Evolutionary conservation across 2,113 vertebrate genomes (phyloP).

Genomic region (Albula goreensis): DNA sequence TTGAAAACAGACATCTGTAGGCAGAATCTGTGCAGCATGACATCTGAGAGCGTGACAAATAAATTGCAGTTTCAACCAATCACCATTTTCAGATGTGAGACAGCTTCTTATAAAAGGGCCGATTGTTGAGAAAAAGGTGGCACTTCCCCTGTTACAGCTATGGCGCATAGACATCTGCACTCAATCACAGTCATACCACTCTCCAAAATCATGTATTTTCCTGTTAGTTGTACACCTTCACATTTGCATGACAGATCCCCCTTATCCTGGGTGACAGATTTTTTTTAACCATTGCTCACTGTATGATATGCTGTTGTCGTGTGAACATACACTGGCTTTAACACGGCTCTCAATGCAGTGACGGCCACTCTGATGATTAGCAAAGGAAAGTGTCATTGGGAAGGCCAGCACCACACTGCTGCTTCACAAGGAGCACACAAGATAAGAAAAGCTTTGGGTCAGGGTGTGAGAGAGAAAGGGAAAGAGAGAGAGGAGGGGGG

Average conservation of each 20-base stretch:
- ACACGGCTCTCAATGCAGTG: background rate
- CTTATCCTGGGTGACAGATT: constrained; percentile 30
- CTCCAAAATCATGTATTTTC: constrained; percentile 14
- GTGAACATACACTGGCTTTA: constrained; percentile 13
- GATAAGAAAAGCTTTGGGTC: background rate
- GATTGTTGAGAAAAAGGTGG: background rate
- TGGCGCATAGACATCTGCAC: background rate
- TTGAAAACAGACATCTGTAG: too few species aligned
- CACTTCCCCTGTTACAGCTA: too few species aligned
- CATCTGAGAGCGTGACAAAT: background rate
- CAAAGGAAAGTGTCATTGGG: constrained; percentile 17
- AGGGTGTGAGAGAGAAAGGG: background rate
- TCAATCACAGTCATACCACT: background rate
- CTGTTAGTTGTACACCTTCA: constrained; percentile 14
- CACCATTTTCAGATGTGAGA: background rate
- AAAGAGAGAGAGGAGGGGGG: background rate
- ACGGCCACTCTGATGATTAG: constrained; percentile 5
- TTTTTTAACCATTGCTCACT: constrained; percentile 17
- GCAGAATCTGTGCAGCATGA: too few species aligned
- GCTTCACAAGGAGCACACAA: constrained; percentile 11
- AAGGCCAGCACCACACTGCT: background rate
- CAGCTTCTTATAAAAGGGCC: background rate
- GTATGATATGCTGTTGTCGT: constrained; percentile 22
- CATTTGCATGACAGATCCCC: constrained; percentile 21
- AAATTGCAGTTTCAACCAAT: constrained; percentile 1